Base-by-base conservation (phyloP, 2,888 invertebrate genomes). In the Oscheius sp. region DNA sequence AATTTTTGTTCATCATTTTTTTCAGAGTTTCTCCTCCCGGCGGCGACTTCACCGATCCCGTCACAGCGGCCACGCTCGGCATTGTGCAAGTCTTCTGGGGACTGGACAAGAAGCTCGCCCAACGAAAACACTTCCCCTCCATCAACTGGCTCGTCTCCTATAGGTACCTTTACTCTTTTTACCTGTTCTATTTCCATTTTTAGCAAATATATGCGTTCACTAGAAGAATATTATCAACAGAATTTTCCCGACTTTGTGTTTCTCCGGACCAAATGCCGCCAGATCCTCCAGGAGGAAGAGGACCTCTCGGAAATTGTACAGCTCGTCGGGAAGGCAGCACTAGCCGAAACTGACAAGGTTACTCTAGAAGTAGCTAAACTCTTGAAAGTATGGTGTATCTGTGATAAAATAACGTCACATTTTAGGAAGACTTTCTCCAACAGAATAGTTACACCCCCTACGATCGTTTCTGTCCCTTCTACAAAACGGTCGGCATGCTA, bases 31-130 rank as follows among this genome's bases (percentile, higher is more conserved):
- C 98, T 1, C 99, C 98, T 60, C 99, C 99, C 89, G 99, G 99
- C 91, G 99, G 99, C 91, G 99, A 99, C 92, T 99, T 99, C 93
- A 97, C 99, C 29, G 99, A 99, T 93, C 99, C 99, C 70, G 99
- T 99, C 73, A 99, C 99, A 2, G 96, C 98, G 0, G 98, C 99
- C 76, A 99, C 99, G 21, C 93, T 99, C 79, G 95, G 88, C 81
- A 98, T 99, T 90, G 97, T 97, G 78, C 97, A 98, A 91, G 87
- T 87, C 73, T 88, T 88, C 81, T 88, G 88, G 88, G 88, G 88
- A 75, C 78, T 88, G 70, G 88, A 88, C 75, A 88, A 88, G 82
- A 88, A 88, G 74, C 81, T 88, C 63, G 88, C 88, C 0, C 99
- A 99, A 92, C 93, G 99, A 86, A 99, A 99, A 91, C 99, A 99